These are phyloP conservation scores for Laothoe populi DNA, from an alignment of 2,888 invertebrate genomes.

Conservation along the genomic window DNA sequence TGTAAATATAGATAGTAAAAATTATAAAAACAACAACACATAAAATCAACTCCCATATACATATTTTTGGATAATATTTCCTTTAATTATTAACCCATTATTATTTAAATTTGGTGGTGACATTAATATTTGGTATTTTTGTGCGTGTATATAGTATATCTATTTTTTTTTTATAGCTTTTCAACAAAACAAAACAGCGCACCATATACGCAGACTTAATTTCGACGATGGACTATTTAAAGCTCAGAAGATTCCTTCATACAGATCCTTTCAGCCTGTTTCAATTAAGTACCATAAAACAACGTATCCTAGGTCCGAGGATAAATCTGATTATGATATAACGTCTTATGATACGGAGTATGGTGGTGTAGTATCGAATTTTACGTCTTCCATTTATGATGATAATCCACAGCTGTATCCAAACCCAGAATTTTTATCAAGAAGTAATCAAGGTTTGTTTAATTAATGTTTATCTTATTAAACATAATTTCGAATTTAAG, in stretches of 20 bases:
- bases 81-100: too few species aligned
- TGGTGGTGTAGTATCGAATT: conserved; percentile 78
- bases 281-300: conserved; percentile 68
- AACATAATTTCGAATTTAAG: too few species aligned
- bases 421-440: conserved; percentile 74
- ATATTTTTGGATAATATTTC: too few species aligned
- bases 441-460: conserved; percentile 65
- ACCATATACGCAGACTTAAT: conserved; percentile 59
- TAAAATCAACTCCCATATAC: too few species aligned
- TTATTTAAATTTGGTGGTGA: too few species aligned
- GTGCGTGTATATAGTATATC: not conserved
- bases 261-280: conserved; percentile 72
- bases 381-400: conserved; percentile 80
- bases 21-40: not conserved
- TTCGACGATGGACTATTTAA: conserved; percentile 63
- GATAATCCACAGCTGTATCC: conserved; percentile 79
- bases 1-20: too few species aligned
- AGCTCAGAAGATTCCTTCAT: conserved; percentile 61
- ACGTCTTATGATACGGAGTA: conserved; percentile 77
- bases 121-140: too few species aligned
- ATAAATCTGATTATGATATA: conserved; percentile 71
- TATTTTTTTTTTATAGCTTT: conserved; percentile 50
- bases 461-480: not conserved
- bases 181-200: conserved; percentile 64
- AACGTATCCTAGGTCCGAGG: conserved; percentile 66